A percentile compares a stretch with the other conserved stretches of the same genome.
Evolutionary conservation across 2,888 invertebrate species (phyloP).

Genomic region (Alloplasta piceator): DNA sequence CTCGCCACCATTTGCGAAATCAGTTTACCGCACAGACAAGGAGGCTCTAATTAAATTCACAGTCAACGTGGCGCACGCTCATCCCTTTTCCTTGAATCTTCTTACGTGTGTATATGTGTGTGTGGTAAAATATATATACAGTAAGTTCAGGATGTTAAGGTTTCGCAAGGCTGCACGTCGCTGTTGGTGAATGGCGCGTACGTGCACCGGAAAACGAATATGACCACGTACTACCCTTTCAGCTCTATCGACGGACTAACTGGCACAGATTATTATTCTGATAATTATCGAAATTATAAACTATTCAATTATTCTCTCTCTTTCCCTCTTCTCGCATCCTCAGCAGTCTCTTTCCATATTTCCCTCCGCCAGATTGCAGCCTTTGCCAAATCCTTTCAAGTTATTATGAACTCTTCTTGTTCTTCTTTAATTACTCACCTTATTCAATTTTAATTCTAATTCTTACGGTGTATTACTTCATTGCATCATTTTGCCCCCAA

Average conservation of each 20-base stretch:
- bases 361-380: no score
- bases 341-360: no score
- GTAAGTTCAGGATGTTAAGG: conserved; percentile 43
- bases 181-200: conserved; percentile 50
- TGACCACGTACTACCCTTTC: conserved; percentile 38
- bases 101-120: neutral
- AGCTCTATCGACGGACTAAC: conserved; percentile 34
- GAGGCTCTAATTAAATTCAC: conserved; percentile 65
- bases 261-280: conserved; percentile 42
- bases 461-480: no score
- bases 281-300: conserved; percentile 45
- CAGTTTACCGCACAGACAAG: conserved; percentile 60
- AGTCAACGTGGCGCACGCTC: conserved; percentile 47
- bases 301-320: neutral
- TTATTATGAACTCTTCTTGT: no score
- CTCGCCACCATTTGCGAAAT: conserved; percentile 42
- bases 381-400: no score
- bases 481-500: no score
- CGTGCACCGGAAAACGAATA: conserved; percentile 55
- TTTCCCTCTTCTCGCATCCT: no score
- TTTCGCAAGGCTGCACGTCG: conserved; percentile 49
- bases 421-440: no score
- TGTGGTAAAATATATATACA: neutral
- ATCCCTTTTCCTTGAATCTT: conserved; percentile 8
- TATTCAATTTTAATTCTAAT: no score